Evolutionary conservation across 2,888 invertebrate genomes (phyloP).

Genomic region (Nebria salina): DNA sequence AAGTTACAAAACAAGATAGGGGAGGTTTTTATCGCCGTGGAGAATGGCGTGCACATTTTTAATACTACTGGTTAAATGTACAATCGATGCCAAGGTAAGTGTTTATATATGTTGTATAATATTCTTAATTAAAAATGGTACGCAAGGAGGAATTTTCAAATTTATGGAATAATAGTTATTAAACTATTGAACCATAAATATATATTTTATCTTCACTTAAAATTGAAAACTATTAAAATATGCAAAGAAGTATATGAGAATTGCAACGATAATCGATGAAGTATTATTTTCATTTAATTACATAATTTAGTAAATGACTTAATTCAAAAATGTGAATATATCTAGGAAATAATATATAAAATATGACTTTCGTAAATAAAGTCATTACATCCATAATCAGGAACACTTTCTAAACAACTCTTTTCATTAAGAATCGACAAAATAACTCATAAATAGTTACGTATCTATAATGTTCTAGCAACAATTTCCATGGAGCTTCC

Average conservation of each 20-base stretch:
- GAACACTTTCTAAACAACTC: conserved; percentile 5
- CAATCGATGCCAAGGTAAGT: background rate
- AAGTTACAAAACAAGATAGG: background rate
- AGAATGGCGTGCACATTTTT: background rate
- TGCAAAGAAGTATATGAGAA: no score
- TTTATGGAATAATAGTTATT: background rate
- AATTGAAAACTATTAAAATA: no score
- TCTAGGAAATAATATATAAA: background rate
- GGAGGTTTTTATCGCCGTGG: background rate
- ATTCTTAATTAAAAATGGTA: background rate
- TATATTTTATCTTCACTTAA: no score
- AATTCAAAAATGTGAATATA: background rate
- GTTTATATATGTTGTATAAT: background rate
- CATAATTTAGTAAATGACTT: background rate
- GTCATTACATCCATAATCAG: background rate
- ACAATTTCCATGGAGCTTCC: no score
- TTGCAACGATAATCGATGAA: no score
- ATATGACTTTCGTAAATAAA: background rate
- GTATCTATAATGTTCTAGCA: background rate
- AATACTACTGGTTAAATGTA: background rate
- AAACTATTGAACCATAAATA: background rate
- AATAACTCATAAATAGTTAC: background rate
- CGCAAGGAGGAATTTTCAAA: background rate
- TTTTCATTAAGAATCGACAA: background rate
- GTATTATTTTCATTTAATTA: no score